Conservation (phyloP, 1,140 invertebrate genomes). For the Tetranychus cinnabarinus region DNA sequence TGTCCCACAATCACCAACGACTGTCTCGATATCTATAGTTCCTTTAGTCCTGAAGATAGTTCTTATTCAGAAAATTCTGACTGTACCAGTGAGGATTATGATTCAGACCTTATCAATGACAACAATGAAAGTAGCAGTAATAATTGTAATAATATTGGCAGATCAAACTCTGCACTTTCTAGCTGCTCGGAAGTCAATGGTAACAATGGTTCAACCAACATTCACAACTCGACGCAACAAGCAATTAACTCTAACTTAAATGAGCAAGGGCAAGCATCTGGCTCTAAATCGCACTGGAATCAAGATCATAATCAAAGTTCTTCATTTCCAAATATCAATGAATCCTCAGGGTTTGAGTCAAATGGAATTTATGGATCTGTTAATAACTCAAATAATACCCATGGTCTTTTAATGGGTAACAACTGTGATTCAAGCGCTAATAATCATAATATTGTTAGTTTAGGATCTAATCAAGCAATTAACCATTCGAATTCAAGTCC, state of each 20-base stretch:
- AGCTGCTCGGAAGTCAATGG: too few species aligned
- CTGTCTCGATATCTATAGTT: slow-evolving; percentile 8
- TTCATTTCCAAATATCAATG: slow-evolving; percentile 4
- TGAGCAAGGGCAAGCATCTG: slow-evolving; percentile 1
- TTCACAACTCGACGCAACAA: too few species aligned
- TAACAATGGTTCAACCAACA: too few species aligned
- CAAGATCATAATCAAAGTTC: background rate
- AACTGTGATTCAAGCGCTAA: background rate
- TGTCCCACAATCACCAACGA: background rate
- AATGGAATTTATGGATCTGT: background rate
- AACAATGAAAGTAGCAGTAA: background rate
- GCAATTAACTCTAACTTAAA: background rate
- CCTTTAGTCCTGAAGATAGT: slow-evolving; percentile 14
- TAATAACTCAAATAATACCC: background rate
- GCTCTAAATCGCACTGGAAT: background rate
- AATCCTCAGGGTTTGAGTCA: background rate
- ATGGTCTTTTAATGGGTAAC: background rate
- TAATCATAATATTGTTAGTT: background rate
- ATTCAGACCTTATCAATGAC: slow-evolving; percentile 1
- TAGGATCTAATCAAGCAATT: background rate
- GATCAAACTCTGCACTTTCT: too few species aligned
- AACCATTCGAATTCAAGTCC: background rate
- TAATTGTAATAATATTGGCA: too few species aligned
- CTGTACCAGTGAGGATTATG: slow-evolving; percentile 16
- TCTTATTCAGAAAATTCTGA: slow-evolving; percentile 33